Conservation (phyloP, 2,888 invertebrate genomes). For the Dryocosmus kuriphilus region DNA sequence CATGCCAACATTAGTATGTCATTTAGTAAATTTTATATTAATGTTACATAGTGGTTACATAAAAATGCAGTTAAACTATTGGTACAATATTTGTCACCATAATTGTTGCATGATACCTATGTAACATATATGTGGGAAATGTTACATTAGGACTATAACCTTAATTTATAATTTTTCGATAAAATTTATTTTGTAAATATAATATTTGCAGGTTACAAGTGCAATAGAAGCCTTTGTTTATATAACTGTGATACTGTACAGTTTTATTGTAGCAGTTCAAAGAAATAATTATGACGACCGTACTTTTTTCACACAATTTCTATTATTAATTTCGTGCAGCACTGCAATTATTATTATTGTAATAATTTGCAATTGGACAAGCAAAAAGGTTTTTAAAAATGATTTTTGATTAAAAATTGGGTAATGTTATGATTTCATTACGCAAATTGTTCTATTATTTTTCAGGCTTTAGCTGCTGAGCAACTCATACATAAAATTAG, state of each 20-base stretch:
- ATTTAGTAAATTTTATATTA: too few species aligned
- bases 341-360: background rate
- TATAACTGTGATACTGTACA: background rate
- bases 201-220: background rate
- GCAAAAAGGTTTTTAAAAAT: background rate
- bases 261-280: background rate
- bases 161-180: too few species aligned
- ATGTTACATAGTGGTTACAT: too few species aligned
- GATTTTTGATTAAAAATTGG: background rate
- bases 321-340: background rate
- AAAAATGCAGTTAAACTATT: too few species aligned
- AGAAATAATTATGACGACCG: background rate
- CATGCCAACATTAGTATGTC: background rate
- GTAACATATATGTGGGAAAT: too few species aligned
- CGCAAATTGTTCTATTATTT: background rate
- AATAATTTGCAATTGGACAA: background rate
- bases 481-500: background rate
- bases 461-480: background rate
- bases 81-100: too few species aligned
- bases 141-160: too few species aligned
- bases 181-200: too few species aligned
- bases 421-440: too few species aligned
- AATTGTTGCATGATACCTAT: too few species aligned
- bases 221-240: background rate
- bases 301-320: background rate